Conservation (phyloP, 2,113 vertebrate species). For the Plotosus lineatus region DNA sequence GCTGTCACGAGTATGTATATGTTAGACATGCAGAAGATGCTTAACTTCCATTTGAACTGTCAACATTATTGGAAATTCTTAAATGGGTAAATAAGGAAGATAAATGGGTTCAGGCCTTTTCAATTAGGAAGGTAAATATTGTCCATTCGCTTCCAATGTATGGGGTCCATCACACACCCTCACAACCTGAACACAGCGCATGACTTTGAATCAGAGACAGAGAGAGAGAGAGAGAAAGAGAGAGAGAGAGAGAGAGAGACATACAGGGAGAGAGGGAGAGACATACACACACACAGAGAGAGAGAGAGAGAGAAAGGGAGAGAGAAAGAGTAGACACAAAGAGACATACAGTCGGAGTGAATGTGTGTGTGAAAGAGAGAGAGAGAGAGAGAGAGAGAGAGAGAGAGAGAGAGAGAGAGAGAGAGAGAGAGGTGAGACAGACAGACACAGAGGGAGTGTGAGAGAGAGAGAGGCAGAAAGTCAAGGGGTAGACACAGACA, state of each 20-base stretch:
- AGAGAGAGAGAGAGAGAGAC: background rate
- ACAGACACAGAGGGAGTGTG: too few relatives aligned
- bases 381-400: too few relatives aligned
- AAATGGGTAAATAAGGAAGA: constrained; percentile 45
- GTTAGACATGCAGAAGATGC: constrained; percentile 36
- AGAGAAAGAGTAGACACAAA: background rate
- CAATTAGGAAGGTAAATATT: constrained; percentile 60
- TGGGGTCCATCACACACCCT: constrained; percentile 6
- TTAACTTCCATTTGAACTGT: constrained; percentile 46
- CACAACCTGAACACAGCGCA: constrained; percentile 5
- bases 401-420: background rate
- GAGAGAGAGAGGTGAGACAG: background rate
- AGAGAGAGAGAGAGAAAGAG: background rate
- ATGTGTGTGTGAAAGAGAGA: too few relatives aligned
- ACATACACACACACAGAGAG: too few relatives aligned
- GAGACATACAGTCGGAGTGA: background rate
- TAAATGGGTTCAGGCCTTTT: constrained; percentile 44
- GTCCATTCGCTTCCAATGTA: constrained; percentile 32
- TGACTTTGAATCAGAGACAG: background rate
- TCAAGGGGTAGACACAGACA: too few relatives aligned
- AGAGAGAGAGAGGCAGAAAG: too few relatives aligned
- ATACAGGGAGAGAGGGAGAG: too few relatives aligned
- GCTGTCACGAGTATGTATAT: background rate
- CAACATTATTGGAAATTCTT: constrained; percentile 31
- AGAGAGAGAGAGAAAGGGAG: background rate